Base-by-base conservation (phyloP, 2,888 invertebrate genomes). In the Vandiemenella viatica region DNA sequence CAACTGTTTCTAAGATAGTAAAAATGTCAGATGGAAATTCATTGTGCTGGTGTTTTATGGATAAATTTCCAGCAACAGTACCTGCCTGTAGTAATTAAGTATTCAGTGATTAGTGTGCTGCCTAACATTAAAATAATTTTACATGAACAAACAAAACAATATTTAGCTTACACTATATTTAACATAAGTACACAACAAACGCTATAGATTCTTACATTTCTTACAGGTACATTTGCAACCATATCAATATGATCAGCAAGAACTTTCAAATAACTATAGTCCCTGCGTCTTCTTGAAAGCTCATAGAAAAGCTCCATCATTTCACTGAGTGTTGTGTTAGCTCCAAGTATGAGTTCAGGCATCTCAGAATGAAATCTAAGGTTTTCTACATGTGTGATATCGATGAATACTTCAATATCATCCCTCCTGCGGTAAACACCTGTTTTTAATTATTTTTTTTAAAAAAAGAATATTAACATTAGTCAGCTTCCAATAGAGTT, bases 11-110 rank as follows among this genome's bases (percentile, higher is more conserved):
- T 23, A 83, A 59, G 5, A 81, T 65, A 3, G 80, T 63, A 57
- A 75, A 82, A 8, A 84, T 59, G 58, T 85, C 84, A 0, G 84
- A 84, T 6, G 79, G 77, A 61, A 84, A 85, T 48, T 79, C 79
- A 3, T 65, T 70, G 55, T 80, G 71, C 7, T 67, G 60, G 58
- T 82, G 72, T 61, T 84, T 84, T 49, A 80, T 71, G 66, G 77
- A 75, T 6, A 52, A 22, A 37, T 53, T 52, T 22, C 52, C 54
- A 13, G 52, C 54, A 8, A 54, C 22, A 4, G 52, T 53, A 41
- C 51, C 54, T n/a, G 41, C 23, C 50, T 52, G 32, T 4, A 32
- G 42, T 4, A 46, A 26, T n/a, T n/a, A n/a, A n/a, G n/a, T n/a
- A n/a, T n/a, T n/a, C n/a, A n/a, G n/a, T n/a, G n/a, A n/a, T n/a